Evolutionary conservation across 1,140 invertebrate species (phyloP), one percentile per base, ranked within the genome.

Genomic region (Zeugodacus cucurbitae): DNA sequence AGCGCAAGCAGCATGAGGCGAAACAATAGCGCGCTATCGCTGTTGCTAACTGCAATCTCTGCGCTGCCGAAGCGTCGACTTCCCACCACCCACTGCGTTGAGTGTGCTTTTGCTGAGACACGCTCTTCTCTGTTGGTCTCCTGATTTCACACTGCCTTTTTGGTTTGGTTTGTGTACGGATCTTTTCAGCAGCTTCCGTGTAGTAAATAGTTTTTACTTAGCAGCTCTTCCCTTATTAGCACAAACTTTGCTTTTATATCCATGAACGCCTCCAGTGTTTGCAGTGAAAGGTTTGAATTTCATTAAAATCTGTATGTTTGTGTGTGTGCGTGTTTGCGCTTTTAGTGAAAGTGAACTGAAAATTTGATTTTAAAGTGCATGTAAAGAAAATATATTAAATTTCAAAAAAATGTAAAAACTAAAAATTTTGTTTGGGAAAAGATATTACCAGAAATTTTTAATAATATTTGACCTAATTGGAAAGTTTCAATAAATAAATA

Each of bases 151-250:
- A 59, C 58, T 59, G 58, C 22, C 58, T 7, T 17, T 26, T 62
- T 62, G 58, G 58, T 10, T 62, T 62, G 22, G n/a, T n/a, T n/a
- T 26, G 58, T 26, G 58, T 6, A n/a, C 17, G 6, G n/a, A 26
- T 57, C 54, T 17, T 62, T 62, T 20, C 67, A 41, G 22, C 32
- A 22, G 67, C 32, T 74, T 74, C 34, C 17, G 67, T 74, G 32
- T 74, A 37, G 67, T 37, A 74, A 74, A 37, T 74, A 74, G 32
- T 74, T 74, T 74, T 74, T 20, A n/a, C 34, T 41, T 67, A 29
- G 62, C 62, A 67, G 62, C 62, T 74, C 32, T 74, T 74, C 34
- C 34, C 32, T 74, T 74, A 74, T 74, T 74, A 74, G 32, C 67
- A 22, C 67, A 74, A 74, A 74, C 34, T 74, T 74, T 74, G 34